These are phyloP conservation scores for Aleadryas rufinucha DNA, from an alignment of 2,113 vertebrate species.

Conservation along the genomic window DNA sequence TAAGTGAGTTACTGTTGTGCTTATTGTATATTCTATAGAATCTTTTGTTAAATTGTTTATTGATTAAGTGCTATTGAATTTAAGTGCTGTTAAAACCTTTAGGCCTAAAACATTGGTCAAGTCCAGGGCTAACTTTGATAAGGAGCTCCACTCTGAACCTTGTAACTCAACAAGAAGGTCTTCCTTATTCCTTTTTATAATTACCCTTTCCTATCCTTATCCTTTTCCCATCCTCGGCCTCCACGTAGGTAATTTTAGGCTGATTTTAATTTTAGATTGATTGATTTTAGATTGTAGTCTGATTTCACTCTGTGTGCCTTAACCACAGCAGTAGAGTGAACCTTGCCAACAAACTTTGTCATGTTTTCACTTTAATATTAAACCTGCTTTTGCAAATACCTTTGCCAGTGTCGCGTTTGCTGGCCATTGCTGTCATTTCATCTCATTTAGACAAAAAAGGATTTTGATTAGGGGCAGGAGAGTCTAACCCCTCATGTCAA, in stretches of 20 bases:
- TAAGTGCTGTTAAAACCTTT: neutral
- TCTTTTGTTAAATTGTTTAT: neutral
- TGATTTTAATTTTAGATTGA: neutral
- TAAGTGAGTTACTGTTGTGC: neutral
- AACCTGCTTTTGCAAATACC: neutral
- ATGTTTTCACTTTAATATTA: neutral
- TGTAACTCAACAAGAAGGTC: neutral
- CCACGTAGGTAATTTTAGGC: neutral
- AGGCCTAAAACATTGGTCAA: neutral
- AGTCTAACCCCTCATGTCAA: neutral
- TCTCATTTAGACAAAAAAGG: neutral
- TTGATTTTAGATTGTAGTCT: neutral
- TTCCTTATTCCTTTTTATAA: neutral
- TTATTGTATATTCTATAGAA: neutral
- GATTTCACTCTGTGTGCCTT: neutral
- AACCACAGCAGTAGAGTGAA: neutral
- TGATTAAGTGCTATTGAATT: neutral
- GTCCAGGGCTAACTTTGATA: neutral
- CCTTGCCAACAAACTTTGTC: neutral
- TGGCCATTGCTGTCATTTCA: neutral
- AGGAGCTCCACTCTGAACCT: neutral
- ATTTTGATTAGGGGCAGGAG: neutral
- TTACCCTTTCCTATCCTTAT: neutral
- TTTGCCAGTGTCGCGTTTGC: neutral
- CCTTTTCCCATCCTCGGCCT: neutral